Evolutionary conservation across 2,797 vertebrate genomes (phyloP).

Genomic region (Lindbergichthys nudifrons): DNA sequence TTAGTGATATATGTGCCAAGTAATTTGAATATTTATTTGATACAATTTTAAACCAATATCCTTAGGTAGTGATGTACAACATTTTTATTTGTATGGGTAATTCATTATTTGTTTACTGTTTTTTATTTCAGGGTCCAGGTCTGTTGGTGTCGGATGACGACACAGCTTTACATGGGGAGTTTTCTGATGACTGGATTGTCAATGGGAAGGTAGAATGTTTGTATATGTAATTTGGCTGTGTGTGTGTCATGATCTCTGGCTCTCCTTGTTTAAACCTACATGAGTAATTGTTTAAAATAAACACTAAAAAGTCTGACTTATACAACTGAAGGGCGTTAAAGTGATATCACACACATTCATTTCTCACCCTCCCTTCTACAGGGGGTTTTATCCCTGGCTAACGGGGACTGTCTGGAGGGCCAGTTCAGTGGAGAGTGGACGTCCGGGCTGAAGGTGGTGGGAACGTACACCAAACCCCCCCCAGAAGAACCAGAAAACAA

Average conservation of each 20-base stretch:
- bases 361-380: slow-evolving; percentile 4
- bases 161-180: slow-evolving; percentile 93
- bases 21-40: background rate
- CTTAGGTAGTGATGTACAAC: too few species aligned
- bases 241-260: background rate
- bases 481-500: slow-evolving; percentile 86
- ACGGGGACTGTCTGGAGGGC: slow-evolving; percentile 93
- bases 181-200: slow-evolving; percentile 94
- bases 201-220: slow-evolving; percentile 91
- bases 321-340: background rate
- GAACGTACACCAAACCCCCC: slow-evolving; percentile 90
- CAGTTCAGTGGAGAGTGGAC: slow-evolving; percentile 94
- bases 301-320: background rate
- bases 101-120: background rate
- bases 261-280: background rate
- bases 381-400: slow-evolving; percentile 87
- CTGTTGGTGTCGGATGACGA: slow-evolving; percentile 94
- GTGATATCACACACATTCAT: background rate
- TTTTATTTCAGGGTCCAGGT: slow-evolving; percentile 86
- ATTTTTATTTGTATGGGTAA: too few species aligned
- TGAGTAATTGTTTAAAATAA: background rate
- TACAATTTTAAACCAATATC: too few species aligned
- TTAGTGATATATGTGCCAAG: background rate
- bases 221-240: background rate
- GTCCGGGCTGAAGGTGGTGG: slow-evolving; percentile 91